Evolutionary conservation across 1,140 invertebrate genomes (phyloP).

Genomic region (Drosophila pachea): DNA sequence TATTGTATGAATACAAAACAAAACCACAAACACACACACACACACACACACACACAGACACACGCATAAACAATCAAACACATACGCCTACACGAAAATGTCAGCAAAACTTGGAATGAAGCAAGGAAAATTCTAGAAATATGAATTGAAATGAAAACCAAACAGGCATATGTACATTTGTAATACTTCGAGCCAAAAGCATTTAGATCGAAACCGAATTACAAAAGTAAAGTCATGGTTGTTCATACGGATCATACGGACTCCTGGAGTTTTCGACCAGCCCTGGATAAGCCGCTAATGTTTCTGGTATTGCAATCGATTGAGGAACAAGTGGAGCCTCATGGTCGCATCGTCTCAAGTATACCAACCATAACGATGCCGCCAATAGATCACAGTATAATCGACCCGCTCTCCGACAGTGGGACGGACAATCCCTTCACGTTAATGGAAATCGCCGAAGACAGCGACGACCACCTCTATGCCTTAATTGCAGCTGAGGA

Average conservation of each 20-base stretch:
- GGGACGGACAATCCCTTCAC: neutral
- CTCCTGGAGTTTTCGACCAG: neutral
- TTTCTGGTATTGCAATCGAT: constrained; percentile 1
- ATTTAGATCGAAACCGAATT: neutral
- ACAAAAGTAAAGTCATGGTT: neutral
- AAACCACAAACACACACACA: too few species aligned
- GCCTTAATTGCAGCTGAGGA: neutral
- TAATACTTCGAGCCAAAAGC: too few species aligned
- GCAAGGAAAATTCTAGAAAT: too few species aligned
- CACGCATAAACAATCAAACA: too few species aligned
- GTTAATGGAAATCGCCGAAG: neutral
- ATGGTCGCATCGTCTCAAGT: neutral
- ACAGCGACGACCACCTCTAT: neutral
- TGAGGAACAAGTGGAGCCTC: neutral
- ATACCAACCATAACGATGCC: constrained; percentile 1
- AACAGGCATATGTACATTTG: too few species aligned
- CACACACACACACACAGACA: too few species aligned
- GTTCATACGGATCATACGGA: neutral
- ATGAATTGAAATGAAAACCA: too few species aligned
- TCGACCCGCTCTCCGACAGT: neutral
- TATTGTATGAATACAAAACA: too few species aligned
- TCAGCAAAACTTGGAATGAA: too few species aligned
- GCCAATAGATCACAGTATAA: neutral
- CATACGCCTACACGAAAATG: too few species aligned
- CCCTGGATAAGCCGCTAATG: neutral